phyloP scores from a whole-genome alignment of 2,888 invertebrate genomes.

The Polymixis lichenea region DNA sequence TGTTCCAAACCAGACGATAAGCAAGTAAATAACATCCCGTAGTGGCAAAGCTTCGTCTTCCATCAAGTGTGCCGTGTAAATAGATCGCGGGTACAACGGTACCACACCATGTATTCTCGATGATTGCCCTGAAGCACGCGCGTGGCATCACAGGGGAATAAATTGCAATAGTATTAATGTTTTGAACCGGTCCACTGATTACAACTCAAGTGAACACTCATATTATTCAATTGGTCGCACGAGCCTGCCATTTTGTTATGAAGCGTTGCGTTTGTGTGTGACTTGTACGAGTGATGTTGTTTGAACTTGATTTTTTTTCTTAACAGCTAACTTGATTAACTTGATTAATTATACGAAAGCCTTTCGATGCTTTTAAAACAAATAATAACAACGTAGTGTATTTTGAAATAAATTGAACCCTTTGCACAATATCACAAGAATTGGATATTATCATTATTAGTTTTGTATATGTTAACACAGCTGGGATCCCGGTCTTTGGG shows the following conservation, averaged over 20 bases:
- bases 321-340: no score
- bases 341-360: background rate
- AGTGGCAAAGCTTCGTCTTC: slow-evolving; percentile 57
- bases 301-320: slow-evolving; percentile 13
- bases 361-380: background rate
- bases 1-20: slow-evolving; percentile 44
- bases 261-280: slow-evolving; percentile 61
- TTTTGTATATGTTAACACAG: no score
- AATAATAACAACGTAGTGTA: background rate
- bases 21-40: slow-evolving; percentile 62
- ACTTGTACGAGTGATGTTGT: slow-evolving; percentile 17
- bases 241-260: slow-evolving; percentile 72
- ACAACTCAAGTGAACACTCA: slow-evolving; percentile 76
- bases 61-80: slow-evolving; percentile 80
- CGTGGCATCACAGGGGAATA: slow-evolving; percentile 77
- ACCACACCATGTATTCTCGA: slow-evolving; percentile 77
- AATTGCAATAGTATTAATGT: slow-evolving; percentile 85
- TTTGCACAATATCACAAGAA: background rate
- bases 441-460: no score
- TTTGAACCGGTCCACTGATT: slow-evolving; percentile 83
- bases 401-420: background rate
- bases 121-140: slow-evolving; percentile 82
- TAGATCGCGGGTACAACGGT: slow-evolving; percentile 82
- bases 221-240: slow-evolving; percentile 82
- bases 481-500: no score